Conservation (phyloP, 2,797 vertebrate species). For the Pagetopsis macropterus region DNA sequence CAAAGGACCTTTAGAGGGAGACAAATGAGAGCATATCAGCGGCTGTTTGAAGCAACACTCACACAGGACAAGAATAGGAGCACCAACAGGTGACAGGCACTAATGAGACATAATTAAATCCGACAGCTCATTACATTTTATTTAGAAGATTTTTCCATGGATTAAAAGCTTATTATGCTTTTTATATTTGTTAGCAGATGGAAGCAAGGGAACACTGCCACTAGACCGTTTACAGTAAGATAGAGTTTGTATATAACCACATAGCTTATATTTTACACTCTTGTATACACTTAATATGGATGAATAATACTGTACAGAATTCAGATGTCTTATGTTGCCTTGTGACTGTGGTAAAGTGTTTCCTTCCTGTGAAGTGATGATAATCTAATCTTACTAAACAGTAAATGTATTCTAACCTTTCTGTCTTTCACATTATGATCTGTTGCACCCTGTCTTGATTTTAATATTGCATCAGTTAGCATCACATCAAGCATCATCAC, state of each 20-base stretch:
- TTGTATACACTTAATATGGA: constrained; percentile 9
- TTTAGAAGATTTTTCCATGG: constrained; percentile 37
- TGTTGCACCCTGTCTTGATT: constrained; percentile 35
- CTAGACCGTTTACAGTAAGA: constrained; percentile 53
- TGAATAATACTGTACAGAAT: not conserved
- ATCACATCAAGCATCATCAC: constrained; percentile 49
- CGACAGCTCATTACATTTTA: constrained; percentile 50
- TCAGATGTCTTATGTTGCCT: constrained; percentile 29
- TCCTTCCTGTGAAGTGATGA: constrained; percentile 23
- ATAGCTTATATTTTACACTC: constrained; percentile 9
- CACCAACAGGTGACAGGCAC: constrained; percentile 67
- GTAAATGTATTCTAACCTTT: constrained; percentile 23
- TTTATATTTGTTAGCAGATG: constrained; percentile 59
- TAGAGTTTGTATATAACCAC: constrained; percentile 26
- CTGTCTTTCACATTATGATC: constrained; percentile 22
- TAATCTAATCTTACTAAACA: constrained; percentile 31
- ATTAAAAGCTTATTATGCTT: constrained; percentile 49
- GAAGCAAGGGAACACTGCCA: constrained; percentile 34
- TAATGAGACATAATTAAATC: constrained; percentile 52
- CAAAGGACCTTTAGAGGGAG: constrained; percentile 70
- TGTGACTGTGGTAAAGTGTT: not conserved
- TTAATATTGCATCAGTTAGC: constrained; percentile 26
- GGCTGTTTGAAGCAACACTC: constrained; percentile 15
- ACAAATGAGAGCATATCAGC: constrained; percentile 56
- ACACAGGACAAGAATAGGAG: constrained; percentile 46